Conservation (phyloP, 2,113 vertebrate species). For the Ctenodactylus gundi region DNA sequence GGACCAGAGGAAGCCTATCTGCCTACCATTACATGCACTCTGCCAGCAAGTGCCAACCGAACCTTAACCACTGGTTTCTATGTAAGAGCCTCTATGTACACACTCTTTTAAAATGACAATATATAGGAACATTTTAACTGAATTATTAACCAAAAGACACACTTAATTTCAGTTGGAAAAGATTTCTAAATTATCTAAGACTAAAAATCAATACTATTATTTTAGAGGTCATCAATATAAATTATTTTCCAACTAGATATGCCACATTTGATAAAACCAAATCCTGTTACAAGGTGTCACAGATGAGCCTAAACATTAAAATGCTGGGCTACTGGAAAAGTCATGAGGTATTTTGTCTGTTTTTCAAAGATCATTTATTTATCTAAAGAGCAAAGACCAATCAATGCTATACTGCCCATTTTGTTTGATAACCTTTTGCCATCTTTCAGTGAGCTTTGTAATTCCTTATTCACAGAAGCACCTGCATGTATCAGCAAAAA, state of each 20-base stretch:
- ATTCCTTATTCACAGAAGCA: too few species aligned
- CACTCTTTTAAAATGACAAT: background rate
- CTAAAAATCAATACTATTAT: background rate
- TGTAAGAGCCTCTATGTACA: background rate
- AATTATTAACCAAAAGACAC: background rate
- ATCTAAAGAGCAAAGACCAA: too few species aligned
- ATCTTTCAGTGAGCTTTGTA: too few species aligned
- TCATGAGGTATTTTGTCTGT: too few species aligned
- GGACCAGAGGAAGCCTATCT: background rate
- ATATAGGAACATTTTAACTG: background rate
- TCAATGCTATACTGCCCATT: too few species aligned
- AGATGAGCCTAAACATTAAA: background rate
- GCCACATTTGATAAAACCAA: background rate
- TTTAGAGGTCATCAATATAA: background rate
- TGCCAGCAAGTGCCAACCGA: background rate
- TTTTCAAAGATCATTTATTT: too few species aligned
- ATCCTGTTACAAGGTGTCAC: background rate
- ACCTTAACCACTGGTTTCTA: background rate
- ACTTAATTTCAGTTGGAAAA: background rate
- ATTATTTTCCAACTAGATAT: background rate
- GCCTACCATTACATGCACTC: background rate
- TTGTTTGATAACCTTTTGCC: too few species aligned
- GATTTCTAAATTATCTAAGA: background rate
- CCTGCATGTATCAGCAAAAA: too few species aligned
- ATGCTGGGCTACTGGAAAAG: too few species aligned